Base-by-base conservation (phyloP, 2,888 invertebrate genomes). In the Ctena decussata region DNA sequence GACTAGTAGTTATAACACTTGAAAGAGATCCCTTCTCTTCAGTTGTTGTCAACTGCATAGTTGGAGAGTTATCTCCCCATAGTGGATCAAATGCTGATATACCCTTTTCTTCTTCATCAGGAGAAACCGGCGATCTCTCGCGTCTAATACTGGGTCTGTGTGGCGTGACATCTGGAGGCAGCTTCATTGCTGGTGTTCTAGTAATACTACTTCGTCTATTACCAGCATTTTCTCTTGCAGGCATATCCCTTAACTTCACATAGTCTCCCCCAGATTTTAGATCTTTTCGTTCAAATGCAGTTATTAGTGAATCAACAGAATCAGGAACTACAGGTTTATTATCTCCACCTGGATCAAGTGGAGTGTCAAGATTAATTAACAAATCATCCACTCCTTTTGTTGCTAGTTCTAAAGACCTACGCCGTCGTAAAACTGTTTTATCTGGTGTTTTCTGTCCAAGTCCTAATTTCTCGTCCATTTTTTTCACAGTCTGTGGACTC, bases 121-220 rank as follows among this genome's bases (percentile, higher is more conserved):
- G 82, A 2, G 87, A 81, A 2, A 87, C 49, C 24, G 87, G 87
- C 15, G 87, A 87, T 39, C 79, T 35, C 32, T 90, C 90, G 30
- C 87, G 75, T n/a, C 89, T 71, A 65, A 89, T 85, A 70, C 81
- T 81, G n/a, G 89, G 84, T n/a, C 91, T 74, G 41, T 88, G 77
- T 3, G 91, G 91, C 0, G 87, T 82, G 27, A 87, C 86, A 0
- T 79, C 82, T 35, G 84, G 74, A 18, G 81, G 80, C 30, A 88
- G 78, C 71, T 91, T 87, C 80, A 92, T 90, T 11, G 92, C 92
- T 46, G 89, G 87, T 1, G 89, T 83, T 27, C 92, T 83, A n/a
- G 83, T 84, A 8, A 90, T 80, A 30, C 75, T 83, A 24, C 73
- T 82, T 32, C 87, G 80, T 69, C 82, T 72, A 46, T 85, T 83